These are phyloP conservation scores for Porphyrio hochstetteri DNA, from an alignment of 2,113 vertebrate genomes.

Conservation along the genomic window DNA sequence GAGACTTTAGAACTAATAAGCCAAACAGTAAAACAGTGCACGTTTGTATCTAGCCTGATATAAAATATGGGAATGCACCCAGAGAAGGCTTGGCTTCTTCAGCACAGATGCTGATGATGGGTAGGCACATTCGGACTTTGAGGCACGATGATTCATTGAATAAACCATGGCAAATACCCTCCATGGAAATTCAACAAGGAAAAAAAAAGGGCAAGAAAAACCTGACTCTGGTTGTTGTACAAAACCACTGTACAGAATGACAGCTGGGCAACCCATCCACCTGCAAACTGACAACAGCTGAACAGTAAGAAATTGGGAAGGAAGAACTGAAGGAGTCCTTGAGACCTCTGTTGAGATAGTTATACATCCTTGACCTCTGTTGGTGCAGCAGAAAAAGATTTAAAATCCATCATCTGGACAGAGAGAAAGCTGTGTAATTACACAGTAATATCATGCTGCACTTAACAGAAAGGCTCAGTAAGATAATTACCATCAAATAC, in stretches of 20 bases:
- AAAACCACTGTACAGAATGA: background rate
- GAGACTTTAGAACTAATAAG: constrained; percentile 3
- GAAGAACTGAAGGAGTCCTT: background rate
- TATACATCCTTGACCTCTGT: background rate
- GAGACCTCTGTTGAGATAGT: background rate
- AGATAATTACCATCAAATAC: background rate
- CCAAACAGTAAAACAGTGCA: constrained; percentile 4
- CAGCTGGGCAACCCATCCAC: background rate
- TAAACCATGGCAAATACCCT: background rate
- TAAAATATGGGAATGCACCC: background rate
- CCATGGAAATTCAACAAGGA: background rate
- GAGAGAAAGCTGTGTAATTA: background rate
- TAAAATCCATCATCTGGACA: background rate
- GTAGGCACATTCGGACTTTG: background rate
- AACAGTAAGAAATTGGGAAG: background rate
- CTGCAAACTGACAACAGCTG: background rate
- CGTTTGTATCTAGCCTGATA: background rate
- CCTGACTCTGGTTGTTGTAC: background rate
- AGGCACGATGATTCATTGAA: background rate
- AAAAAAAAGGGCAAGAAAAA: constrained; percentile 9
- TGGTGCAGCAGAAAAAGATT: background rate
- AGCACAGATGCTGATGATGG: background rate
- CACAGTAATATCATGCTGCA: background rate
- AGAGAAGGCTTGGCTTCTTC: background rate
- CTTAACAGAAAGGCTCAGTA: background rate